These are phyloP conservation scores for Terrapene triunguis DNA, from an alignment of 2,113 vertebrate species.

Conservation along the genomic window DNA sequence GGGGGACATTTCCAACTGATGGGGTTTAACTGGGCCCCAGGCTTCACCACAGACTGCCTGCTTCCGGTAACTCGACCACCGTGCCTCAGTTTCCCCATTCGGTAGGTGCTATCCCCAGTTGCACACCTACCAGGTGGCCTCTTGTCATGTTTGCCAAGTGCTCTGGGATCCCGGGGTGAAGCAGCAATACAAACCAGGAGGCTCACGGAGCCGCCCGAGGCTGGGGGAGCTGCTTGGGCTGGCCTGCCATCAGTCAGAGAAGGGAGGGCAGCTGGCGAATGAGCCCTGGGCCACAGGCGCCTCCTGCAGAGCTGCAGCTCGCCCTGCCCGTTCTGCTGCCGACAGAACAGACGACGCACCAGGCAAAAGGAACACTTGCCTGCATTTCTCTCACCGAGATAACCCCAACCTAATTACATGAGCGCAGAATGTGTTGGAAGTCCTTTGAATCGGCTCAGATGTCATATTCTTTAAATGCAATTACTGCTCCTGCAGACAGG, in stretches of 20 bases:
- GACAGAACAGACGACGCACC: background rate
- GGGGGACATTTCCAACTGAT: too few relatives aligned
- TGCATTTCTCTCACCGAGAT: slow-evolving; percentile 1
- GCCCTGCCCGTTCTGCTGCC: too few relatives aligned
- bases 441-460: slow-evolving; percentile 21
- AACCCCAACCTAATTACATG: slow-evolving; percentile 34
- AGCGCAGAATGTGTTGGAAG: slow-evolving; percentile 23
- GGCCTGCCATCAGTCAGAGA: background rate
- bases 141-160: background rate
- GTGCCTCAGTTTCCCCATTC: background rate
- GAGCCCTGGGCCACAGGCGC: too few relatives aligned
- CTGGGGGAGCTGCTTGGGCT: background rate
- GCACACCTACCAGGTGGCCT: background rate
- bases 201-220: too few relatives aligned
- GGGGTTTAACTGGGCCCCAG: too few relatives aligned
- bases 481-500: slow-evolving; percentile 23
- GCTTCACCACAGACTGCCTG: background rate
- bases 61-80: background rate
- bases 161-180: background rate
- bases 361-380: background rate
- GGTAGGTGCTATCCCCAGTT: background rate
- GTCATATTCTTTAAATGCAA: background rate
- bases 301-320: too few relatives aligned
- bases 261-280: background rate
- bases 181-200: background rate